These are phyloP conservation scores for Euschistus heros DNA, from an alignment of 1,140 invertebrate species.

Conservation along the genomic window DNA sequence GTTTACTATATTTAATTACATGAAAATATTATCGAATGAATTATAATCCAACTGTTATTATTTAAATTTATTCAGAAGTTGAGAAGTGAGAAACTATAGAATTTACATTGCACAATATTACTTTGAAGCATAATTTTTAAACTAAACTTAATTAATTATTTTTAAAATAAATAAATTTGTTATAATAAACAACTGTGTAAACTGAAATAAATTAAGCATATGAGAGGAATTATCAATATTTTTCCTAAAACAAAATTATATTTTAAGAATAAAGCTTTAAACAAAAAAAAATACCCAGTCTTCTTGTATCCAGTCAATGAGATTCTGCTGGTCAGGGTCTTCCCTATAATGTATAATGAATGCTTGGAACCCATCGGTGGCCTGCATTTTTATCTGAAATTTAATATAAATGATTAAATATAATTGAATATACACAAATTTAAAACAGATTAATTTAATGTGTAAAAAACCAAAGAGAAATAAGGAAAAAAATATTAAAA, in stretches of 20 bases:
- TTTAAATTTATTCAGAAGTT: no score
- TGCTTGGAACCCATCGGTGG: conserved; percentile 79
- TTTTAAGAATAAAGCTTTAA: not conserved
- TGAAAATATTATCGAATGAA: not conserved
- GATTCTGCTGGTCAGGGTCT: conserved; percentile 93
- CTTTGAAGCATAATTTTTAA: no score
- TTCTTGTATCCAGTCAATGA: conserved; percentile 98
- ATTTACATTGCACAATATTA: no score
- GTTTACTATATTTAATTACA: not conserved
- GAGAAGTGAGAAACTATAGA: no score
- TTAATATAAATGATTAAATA: not conserved
- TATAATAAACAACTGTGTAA: no score
- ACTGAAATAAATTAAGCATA: no score
- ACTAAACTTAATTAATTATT: no score
- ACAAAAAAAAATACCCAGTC: conserved; percentile 64
- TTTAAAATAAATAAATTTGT: no score
- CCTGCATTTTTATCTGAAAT: conserved; percentile 76
- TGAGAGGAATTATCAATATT: no score
- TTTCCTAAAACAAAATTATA: no score
- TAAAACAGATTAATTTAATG: not conserved
- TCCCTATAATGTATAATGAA: conserved; percentile 94
- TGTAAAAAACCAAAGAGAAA: no score
- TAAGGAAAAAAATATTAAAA: not conserved
- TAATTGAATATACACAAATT: not conserved
- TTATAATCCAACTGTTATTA: not conserved